phyloP scores from a whole-genome alignment of 2,113 vertebrate species.

The Syrrhaptes paradoxus region DNA sequence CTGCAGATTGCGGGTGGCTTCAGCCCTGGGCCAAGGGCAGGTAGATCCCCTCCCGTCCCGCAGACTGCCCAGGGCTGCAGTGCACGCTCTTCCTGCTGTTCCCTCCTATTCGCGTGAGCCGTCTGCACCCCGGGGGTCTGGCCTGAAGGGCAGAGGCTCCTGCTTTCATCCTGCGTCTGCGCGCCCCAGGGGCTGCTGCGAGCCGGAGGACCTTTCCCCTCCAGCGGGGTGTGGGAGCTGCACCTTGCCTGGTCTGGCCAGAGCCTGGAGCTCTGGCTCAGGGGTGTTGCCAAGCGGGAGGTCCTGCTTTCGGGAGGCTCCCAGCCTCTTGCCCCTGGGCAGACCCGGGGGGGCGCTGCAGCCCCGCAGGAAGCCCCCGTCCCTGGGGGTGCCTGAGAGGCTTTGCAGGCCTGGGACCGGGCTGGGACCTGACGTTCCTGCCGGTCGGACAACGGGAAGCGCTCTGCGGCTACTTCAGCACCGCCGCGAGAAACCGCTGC shows the following conservation, averaged over 20 bases:
- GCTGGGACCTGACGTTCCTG: neutral
- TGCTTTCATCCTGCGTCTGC: neutral
- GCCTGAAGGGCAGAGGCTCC: neutral
- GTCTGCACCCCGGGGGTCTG: neutral
- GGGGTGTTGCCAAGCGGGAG: too few relatives aligned
- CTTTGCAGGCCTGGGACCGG: too few relatives aligned
- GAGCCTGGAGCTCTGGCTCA: neutral
- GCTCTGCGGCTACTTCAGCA: accelerated
- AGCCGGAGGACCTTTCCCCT: neutral
- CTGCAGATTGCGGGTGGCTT: neutral
- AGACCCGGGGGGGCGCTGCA: neutral
- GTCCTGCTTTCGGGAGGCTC: neutral
- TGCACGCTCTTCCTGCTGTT: too few relatives aligned
- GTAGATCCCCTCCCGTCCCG: neutral
- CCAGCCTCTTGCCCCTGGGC: too few relatives aligned
- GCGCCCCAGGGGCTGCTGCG: neutral
- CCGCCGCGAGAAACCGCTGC: too few relatives aligned
- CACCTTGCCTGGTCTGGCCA: accelerated
- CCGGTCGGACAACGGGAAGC: neutral
- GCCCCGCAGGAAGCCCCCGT: neutral
- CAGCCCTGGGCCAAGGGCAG: neutral
- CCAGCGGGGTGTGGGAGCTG: accelerated
- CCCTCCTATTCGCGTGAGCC: neutral
- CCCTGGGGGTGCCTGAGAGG: too few relatives aligned
- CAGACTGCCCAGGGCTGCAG: accelerated